Evolutionary conservation across 2,888 invertebrate genomes (phyloP).

Genomic region (Tethea ocularis): DNA sequence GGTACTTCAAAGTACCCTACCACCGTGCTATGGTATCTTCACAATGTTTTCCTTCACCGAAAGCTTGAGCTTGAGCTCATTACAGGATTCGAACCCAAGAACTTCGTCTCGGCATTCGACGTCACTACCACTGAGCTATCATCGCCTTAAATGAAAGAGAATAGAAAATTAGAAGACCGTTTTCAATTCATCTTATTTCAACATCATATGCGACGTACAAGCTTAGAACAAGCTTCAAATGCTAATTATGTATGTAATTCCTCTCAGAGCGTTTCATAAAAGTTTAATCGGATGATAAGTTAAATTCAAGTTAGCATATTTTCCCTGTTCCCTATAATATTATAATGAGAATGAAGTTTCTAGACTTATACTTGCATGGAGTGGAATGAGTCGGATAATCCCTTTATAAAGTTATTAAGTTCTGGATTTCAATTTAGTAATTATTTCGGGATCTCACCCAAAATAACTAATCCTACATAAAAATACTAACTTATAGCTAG

Average conservation of each 20-base stretch:
- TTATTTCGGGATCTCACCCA: slow-evolving; percentile 29
- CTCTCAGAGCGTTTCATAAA: slow-evolving; percentile 41
- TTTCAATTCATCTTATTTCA: slow-evolving; percentile 7
- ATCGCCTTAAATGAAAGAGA: too few species aligned
- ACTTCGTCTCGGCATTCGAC: too few species aligned
- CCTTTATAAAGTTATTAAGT: slow-evolving; percentile 47
- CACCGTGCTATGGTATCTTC: too few species aligned
- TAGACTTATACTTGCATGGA: slow-evolving; percentile 53
- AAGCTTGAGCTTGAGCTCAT: too few species aligned
- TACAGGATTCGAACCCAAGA: too few species aligned
- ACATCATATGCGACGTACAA: not conserved
- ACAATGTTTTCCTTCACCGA: too few species aligned
- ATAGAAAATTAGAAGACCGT: not conserved
- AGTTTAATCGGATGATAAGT: slow-evolving; percentile 59
- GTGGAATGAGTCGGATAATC: slow-evolving; percentile 52
- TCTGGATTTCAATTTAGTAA: slow-evolving; percentile 38
- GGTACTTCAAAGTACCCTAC: too few species aligned
- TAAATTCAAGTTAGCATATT: slow-evolving; percentile 61
- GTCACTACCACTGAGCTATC: too few species aligned
- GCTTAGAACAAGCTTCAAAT: slow-evolving; percentile 16
- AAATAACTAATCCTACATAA: too few species aligned
- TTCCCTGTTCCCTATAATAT: slow-evolving; percentile 54
- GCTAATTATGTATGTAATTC: slow-evolving; percentile 40
- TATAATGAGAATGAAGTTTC: slow-evolving; percentile 66
- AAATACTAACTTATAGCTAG: too few species aligned